Evolutionary conservation across 2,888 invertebrate species (phyloP).

Genomic region (Tinea trinotella): DNA sequence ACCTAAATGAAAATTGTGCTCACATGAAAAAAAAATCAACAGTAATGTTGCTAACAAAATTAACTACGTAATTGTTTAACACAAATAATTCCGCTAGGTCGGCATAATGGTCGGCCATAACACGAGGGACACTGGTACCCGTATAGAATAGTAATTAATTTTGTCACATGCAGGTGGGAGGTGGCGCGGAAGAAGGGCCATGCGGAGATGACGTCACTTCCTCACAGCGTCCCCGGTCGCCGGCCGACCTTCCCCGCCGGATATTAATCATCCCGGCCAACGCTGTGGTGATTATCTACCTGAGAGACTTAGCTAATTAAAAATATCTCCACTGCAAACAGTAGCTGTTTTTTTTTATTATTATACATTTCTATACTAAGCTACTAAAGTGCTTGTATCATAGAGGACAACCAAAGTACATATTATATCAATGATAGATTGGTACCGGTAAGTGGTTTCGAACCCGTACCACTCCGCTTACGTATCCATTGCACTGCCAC

Average conservation of each 20-base stretch:
- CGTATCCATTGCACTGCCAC: too few relatives aligned
- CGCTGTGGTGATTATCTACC: conserved; percentile 24
- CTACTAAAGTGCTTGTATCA: too few relatives aligned
- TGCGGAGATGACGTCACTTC: conserved; percentile 61
- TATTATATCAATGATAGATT: too few relatives aligned
- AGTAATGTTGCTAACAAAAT: too few relatives aligned
- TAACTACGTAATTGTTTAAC: not conserved
- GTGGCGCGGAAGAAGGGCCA: conserved; percentile 50
- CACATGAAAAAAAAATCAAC: too few relatives aligned
- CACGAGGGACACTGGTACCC: not conserved
- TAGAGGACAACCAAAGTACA: too few relatives aligned
- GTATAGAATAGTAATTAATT: conserved; percentile 9
- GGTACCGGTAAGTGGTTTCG: too few relatives aligned
- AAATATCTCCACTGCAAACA: conserved; percentile 24
- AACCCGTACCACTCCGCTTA: too few relatives aligned
- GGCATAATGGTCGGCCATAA: conserved; percentile 9
- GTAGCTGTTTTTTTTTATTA: too few relatives aligned
- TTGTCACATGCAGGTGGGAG: conserved; percentile 15
- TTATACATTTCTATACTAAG: too few relatives aligned
- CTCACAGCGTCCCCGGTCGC: conserved; percentile 37
- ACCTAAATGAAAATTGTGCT: too few relatives aligned
- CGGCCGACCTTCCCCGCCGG: conserved; percentile 59
- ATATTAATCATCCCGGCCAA: conserved; percentile 64
- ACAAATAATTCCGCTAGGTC: conserved; percentile 14
- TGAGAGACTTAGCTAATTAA: conserved; percentile 40